Percentiles rank a stretch among this genome's conserved stretches.
These are phyloP conservation scores for Watsonalla cultraria DNA, from an alignment of 2,888 invertebrate genomes.

Conservation along the genomic window DNA sequence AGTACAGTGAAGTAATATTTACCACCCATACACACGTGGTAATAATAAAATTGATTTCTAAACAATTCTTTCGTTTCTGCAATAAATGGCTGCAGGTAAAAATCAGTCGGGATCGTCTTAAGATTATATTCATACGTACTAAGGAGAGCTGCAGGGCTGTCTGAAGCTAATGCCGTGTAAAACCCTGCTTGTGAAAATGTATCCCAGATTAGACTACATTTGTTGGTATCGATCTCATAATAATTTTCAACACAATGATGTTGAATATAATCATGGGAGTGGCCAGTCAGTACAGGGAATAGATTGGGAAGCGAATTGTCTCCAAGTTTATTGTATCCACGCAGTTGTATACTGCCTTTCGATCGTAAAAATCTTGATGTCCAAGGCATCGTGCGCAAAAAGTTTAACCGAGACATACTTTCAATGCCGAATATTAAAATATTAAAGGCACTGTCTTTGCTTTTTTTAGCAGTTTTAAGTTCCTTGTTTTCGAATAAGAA, in stretches of 20 bases:
- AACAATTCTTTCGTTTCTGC: conserved; percentile 80
- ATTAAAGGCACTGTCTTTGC: conserved; percentile 64
- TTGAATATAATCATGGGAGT: conserved; percentile 78
- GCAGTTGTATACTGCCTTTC: conserved; percentile 83
- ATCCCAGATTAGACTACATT: conserved; percentile 90
- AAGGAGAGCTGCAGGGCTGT: conserved; percentile 74
- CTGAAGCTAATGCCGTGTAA: conserved; percentile 87
- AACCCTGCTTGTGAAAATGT: conserved; percentile 83
- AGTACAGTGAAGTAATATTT: conserved; percentile 82
- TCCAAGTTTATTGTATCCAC: conserved; percentile 93
- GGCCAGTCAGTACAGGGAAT: conserved; percentile 87
- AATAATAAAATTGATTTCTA: conserved; percentile 76
- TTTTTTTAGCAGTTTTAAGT: neutral
- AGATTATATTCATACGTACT: conserved; percentile 64
- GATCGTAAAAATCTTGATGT: conserved; percentile 79
- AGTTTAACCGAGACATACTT: conserved; percentile 89
- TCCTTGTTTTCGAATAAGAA: conserved; percentile 19
- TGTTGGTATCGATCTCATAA: conserved; percentile 78
- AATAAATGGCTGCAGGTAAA: conserved; percentile 86
- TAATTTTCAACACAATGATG: conserved; percentile 75
- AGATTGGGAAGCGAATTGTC: conserved; percentile 95
- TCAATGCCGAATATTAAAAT: conserved; percentile 90
- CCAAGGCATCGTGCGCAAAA: conserved; percentile 87
- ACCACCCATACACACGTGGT: conserved; percentile 82
- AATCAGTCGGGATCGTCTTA: conserved; percentile 85